Conservation (phyloP, 1,140 invertebrate species). For the roundworm (Caenorhabditis elegans) region WBcel235 BX284604.4:8477001-8477500, state of each 20-base stretch:
- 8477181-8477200: background rate
- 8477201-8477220: background rate
- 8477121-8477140: too few relatives aligned
- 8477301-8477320: conserved; percentile 54
- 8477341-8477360: conserved; percentile 59
- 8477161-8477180: background rate
- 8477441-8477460: conserved; percentile 57
- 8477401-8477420: conserved; percentile 58
- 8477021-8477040: too few relatives aligned
- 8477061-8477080: too few relatives aligned
- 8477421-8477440: conserved; percentile 62
- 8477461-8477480: conserved; percentile 57
- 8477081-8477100: too few relatives aligned
- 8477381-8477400: conserved; percentile 59
- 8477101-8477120: too few relatives aligned
- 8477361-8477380: conserved; percentile 58
- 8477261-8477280: conserved; percentile 30
- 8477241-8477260: conserved; percentile 46
- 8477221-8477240: conserved; percentile 1
- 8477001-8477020: too few relatives aligned
- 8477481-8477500: background rate
- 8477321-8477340: conserved; percentile 57
- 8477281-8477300: conserved; percentile 46
- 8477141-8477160: too few relatives aligned
- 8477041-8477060: too few relatives aligned